Percentiles rank a stretch among this genome's conserved stretches.
These are phyloP conservation scores for Zaprionus gabonicus DNA, from an alignment of 1,140 invertebrate genomes.

Conservation along the genomic window DNA sequence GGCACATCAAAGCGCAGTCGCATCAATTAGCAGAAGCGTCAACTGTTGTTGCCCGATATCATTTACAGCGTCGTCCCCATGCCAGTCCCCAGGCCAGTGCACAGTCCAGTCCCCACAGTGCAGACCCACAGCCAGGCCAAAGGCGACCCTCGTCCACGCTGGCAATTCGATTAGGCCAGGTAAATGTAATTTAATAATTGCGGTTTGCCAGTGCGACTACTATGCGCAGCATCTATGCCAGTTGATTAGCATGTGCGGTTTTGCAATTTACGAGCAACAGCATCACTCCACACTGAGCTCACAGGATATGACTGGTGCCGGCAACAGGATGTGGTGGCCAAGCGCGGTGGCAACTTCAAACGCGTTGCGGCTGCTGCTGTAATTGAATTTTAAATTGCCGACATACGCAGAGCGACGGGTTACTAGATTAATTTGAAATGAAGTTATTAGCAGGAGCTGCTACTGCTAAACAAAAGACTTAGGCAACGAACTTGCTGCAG, in stretches of 20 bases:
- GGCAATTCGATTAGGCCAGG: constrained; percentile 67
- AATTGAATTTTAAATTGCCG: constrained; percentile 79
- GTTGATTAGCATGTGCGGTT: constrained; percentile 82
- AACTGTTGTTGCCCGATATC: constrained; percentile 38
- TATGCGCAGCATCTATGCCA: constrained; percentile 14
- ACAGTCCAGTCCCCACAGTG: neutral
- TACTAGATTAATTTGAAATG: constrained; percentile 77
- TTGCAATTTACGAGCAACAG: constrained; percentile 61
- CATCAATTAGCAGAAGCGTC: constrained; percentile 57
- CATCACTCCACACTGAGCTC: constrained; percentile 9
- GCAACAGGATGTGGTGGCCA: constrained; percentile 54
- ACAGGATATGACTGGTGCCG: constrained; percentile 66
- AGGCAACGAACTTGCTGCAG: constrained; percentile 38
- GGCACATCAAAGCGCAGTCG: constrained; percentile 41
- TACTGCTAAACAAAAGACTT: constrained; percentile 69
- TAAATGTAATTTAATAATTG: constrained; percentile 82
- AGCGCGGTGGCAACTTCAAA: constrained; percentile 72
- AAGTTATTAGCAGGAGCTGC: constrained; percentile 65
- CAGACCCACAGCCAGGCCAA: neutral
- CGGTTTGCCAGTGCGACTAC: constrained; percentile 46
- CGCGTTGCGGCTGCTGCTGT: constrained; percentile 35
- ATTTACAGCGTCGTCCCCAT: constrained; percentile 17
- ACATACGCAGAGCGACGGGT: constrained; percentile 28
- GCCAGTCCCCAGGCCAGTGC: neutral
- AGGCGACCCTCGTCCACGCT: constrained; percentile 13